These are phyloP conservation scores for Gastracanthus pulcherrimus DNA, from an alignment of 2,888 invertebrate species.

Conservation along the genomic window DNA sequence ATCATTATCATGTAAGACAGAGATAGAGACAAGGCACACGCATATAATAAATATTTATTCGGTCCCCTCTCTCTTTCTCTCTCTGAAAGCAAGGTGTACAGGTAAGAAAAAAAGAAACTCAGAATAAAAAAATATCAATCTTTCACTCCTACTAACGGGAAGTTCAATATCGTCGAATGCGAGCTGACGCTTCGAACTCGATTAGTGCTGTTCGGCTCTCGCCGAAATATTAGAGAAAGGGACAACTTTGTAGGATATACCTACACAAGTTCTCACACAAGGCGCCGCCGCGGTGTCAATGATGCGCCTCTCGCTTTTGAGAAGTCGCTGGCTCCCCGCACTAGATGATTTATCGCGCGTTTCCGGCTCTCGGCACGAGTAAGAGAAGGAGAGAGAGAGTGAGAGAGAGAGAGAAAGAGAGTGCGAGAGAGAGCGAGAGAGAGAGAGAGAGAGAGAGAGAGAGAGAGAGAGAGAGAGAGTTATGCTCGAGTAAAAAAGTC, in stretches of 20 bases:
- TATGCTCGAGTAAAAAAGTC: too few species aligned
- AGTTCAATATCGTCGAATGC: slow-evolving; percentile 73
- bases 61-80: slow-evolving; percentile 33
- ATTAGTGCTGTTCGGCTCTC: slow-evolving; percentile 76
- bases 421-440: too few species aligned
- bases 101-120: background rate
- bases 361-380: slow-evolving; percentile 41
- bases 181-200: slow-evolving; percentile 73
- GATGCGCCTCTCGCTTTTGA: slow-evolving; percentile 3
- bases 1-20: too few species aligned
- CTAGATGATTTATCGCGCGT: slow-evolving; percentile 49
- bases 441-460: too few species aligned
- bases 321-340: background rate
- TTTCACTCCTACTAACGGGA: slow-evolving; percentile 74
- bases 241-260: slow-evolving; percentile 43
- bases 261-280: slow-evolving; percentile 55
- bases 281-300: slow-evolving; percentile 45
- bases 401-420: too few species aligned
- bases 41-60: slow-evolving; percentile 70
- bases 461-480: too few species aligned
- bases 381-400: too few species aligned
- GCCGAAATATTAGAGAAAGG: slow-evolving; percentile 63
- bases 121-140: too few species aligned
- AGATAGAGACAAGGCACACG: too few species aligned
- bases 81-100: slow-evolving; percentile 18